Evolutionary conservation across 1,140 invertebrate genomes (phyloP).

Genomic region (Ganaspis sp.): DNA sequence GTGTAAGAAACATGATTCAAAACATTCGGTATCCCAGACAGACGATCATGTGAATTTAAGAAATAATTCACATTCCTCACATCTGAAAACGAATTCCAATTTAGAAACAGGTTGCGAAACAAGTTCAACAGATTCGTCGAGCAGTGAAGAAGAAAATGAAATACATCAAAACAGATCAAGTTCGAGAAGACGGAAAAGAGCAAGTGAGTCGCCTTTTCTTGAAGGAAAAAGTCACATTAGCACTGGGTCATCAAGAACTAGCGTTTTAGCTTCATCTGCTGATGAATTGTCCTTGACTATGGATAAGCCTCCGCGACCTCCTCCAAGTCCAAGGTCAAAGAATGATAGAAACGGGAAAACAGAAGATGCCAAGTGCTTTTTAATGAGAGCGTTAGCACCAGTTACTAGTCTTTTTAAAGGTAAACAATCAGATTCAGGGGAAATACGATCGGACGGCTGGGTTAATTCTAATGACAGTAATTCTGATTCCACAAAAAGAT

Average conservation of each 20-base stretch:
- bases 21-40: slow-evolving; percentile 29
- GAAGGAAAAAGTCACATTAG: slow-evolving; percentile 63
- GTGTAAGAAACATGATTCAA: slow-evolving; percentile 37
- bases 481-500: slow-evolving; percentile 54
- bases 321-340: slow-evolving; percentile 72
- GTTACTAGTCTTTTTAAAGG: slow-evolving; percentile 82
- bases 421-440: slow-evolving; percentile 75
- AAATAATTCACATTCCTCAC: slow-evolving; percentile 53
- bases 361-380: slow-evolving; percentile 83
- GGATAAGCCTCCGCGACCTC: slow-evolving; percentile 78
- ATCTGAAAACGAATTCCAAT: slow-evolving; percentile 53
- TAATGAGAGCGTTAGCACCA: slow-evolving; percentile 82
- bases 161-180: slow-evolving; percentile 32
- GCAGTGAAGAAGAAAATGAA: slow-evolving; percentile 64
- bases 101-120: slow-evolving; percentile 63
- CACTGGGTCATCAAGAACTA: slow-evolving; percentile 73
- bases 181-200: slow-evolving; percentile 51
- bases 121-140: slow-evolving; percentile 62
- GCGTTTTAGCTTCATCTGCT: slow-evolving; percentile 76
- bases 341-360: slow-evolving; percentile 75
- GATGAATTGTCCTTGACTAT: slow-evolving; percentile 78
- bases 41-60: slow-evolving; percentile 34
- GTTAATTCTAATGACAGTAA: slow-evolving; percentile 67
- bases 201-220: slow-evolving; percentile 54
- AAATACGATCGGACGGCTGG: slow-evolving; percentile 67